Conservation (phyloP, 2,113 vertebrate genomes). For the Urocitellus parryii region DNA sequence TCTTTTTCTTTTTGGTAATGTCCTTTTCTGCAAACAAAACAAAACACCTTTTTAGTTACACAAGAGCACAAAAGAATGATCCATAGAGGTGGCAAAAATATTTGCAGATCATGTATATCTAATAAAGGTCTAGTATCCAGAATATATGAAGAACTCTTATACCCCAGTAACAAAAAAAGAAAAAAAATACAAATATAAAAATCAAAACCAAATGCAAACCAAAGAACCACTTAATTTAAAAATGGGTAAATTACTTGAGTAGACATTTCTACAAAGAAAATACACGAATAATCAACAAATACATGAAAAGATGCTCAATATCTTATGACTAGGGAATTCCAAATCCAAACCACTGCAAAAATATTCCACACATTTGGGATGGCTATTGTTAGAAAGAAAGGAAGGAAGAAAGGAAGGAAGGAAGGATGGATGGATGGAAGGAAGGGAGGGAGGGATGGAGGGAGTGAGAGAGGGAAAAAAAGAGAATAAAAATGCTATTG, state of each 20-base stretch:
- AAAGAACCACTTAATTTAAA: background rate
- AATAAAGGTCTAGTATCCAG: background rate
- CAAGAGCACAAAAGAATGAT: background rate
- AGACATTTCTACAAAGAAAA: background rate
- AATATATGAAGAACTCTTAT: background rate
- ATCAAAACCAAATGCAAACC: too few relatives aligned
- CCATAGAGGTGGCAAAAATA: background rate
- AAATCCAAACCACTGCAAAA: slow-evolving; percentile 1
- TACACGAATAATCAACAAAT: background rate
- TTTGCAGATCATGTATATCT: background rate
- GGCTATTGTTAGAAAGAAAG: background rate
- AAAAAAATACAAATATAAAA: too few relatives aligned
- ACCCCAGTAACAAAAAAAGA: background rate
- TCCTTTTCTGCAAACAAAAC: background rate
- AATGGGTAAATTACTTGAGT: background rate
- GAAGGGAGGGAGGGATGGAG: background rate
- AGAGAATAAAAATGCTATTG: background rate
- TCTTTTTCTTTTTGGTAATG: background rate
- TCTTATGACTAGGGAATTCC: background rate
- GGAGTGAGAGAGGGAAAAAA: background rate
- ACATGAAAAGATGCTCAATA: background rate
- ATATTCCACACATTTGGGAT: background rate
- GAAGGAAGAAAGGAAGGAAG: background rate
- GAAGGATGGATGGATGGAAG: background rate
- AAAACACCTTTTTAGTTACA: background rate